Evolutionary conservation across 2,888 invertebrate species (phyloP).

Genomic region (Dicranocentrus wangi): DNA sequence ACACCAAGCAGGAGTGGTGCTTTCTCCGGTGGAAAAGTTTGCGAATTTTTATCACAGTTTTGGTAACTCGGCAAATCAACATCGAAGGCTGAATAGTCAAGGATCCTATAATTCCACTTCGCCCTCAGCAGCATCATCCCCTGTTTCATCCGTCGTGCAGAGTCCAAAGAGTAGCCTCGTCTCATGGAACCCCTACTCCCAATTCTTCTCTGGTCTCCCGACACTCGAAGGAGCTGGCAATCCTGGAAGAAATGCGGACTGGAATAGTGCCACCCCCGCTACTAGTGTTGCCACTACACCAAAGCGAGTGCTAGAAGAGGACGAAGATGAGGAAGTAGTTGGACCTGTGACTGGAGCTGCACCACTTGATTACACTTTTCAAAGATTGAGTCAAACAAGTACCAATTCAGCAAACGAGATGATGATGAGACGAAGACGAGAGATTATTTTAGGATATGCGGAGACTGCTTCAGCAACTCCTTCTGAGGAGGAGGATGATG

Average conservation of each 20-base stretch:
- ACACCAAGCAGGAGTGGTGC: constrained; percentile 17
- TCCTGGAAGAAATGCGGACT: constrained; percentile 4
- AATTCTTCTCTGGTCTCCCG: constrained; percentile 56
- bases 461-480: constrained; percentile 19
- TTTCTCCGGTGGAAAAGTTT: constrained; percentile 54
- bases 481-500: constrained; percentile 49
- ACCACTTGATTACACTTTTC: constrained; percentile 48
- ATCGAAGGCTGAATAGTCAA: constrained; percentile 57
- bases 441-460: constrained; percentile 59
- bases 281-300: constrained; percentile 57
- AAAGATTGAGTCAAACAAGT: constrained; percentile 30
- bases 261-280: constrained; percentile 34
- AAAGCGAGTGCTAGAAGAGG: constrained; percentile 44
- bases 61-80: constrained; percentile 15
- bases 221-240: constrained; percentile 28
- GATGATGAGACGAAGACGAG: constrained; percentile 53
- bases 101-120: constrained; percentile 27
- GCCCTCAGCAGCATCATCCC: constrained; percentile 47
- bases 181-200: constrained; percentile 64
- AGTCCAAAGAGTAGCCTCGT: constrained; percentile 56
- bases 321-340: constrained; percentile 22
- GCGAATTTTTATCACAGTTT: constrained; percentile 56
- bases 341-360: not conserved
- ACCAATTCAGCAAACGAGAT: constrained; percentile 7
- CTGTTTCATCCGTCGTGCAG: constrained; percentile 46